Evolutionary conservation across 2,113 vertebrate species (phyloP).

Genomic region (Puffinus mauretanicus): DNA sequence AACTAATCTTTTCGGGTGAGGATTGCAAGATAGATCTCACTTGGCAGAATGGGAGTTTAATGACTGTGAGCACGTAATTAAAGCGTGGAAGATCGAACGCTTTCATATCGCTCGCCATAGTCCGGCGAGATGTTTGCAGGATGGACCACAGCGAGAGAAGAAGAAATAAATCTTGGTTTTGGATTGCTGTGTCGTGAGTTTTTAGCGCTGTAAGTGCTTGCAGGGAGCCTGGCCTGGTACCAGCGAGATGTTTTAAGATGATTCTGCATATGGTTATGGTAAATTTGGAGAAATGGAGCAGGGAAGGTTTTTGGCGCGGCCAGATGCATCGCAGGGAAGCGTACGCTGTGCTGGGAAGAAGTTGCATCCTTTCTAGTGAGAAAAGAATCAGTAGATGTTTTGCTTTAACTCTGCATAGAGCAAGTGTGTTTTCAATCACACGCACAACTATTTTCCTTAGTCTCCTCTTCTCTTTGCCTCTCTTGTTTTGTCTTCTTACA

Average conservation of each 20-base stretch:
- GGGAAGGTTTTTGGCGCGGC: neutral
- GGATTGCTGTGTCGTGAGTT: neutral
- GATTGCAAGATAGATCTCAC: neutral
- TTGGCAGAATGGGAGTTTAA: neutral
- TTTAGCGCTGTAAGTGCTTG: neutral
- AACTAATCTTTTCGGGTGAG: neutral
- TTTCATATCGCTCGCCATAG: neutral
- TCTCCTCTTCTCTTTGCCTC: neutral
- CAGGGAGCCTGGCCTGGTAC: neutral
- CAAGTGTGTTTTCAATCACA: conserved; percentile 8
- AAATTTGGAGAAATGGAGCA: neutral
- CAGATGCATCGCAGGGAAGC: neutral
- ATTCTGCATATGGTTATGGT: neutral
- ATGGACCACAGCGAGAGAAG: neutral
- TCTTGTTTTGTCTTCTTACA: conserved; percentile 10
- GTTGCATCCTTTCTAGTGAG: neutral
- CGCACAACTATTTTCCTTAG: neutral
- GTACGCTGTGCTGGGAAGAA: neutral
- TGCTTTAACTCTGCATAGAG: neutral
- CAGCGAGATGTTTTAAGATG: neutral
- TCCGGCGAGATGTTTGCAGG: neutral
- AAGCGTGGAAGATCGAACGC: neutral
- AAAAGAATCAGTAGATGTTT: neutral
- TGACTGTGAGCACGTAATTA: neutral
- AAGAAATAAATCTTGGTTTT: neutral